Base-by-base conservation (phyloP, 2,888 invertebrate species). In the Megastigmus dorsalis region DNA sequence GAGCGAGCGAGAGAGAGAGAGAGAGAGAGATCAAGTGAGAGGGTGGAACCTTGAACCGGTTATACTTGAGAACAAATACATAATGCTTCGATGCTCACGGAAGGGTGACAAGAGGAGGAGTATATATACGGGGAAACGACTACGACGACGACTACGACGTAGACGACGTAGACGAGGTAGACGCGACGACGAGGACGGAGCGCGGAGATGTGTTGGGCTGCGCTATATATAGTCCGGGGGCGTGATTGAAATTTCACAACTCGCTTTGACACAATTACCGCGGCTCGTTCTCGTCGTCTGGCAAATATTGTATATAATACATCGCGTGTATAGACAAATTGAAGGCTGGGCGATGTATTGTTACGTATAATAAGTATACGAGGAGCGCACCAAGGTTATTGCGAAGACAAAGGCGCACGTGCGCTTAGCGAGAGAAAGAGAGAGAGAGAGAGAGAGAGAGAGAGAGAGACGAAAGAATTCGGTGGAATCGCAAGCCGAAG, bases 201-300 rank as follows among this genome's bases (percentile, higher is more conserved):
- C n/a, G 18, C 2, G 20, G 36, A 38, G 13, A 48, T 5, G 38
- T n/a, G 23, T 48, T 30, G 55, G 20, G 55, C 33, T 4, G 20
- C 20, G 18, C 45, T 15, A 45, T 10, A 10, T 76, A 74, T 67
- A 77, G 77, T 62, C 75, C 77, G 79, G 74, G 75, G 77, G 76
- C 79, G 80, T 86, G 87, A 88, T 88, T 88, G 87, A 86, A 88
- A 87, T 88, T 86, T 85, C 82, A 84, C 82, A 84, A 87, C 83
- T 84, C 82, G 82, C 87, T 88, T 88, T 87, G 87, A 86, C 85
- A 85, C 87, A 88, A 88, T 87, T 87, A 87, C 83, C 43, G 20
- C 4, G 38, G n/a, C n/a, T n/a, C n/a, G n/a, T n/a, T n/a, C n/a
- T n/a, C n/a, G n/a, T n/a, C n/a, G n/a, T n/a, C n/a, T n/a, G n/a